These are phyloP conservation scores for Leptopilina myrica DNA, from an alignment of 2,888 invertebrate species.

Conservation along the genomic window DNA sequence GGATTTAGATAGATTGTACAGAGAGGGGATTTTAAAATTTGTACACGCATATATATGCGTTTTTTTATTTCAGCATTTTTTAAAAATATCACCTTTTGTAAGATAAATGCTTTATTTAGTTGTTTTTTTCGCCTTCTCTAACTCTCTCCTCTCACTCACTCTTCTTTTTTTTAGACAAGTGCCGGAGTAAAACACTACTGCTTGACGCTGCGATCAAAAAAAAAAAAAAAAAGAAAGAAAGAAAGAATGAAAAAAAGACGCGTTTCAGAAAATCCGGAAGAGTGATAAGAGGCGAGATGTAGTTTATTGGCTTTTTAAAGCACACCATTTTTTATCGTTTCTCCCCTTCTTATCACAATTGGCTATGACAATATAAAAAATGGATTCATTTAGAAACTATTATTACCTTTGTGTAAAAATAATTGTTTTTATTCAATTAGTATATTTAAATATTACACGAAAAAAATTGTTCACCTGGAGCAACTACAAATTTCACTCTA, in stretches of 20 bases:
- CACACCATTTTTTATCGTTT: background rate
- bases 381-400: conserved; percentile 7
- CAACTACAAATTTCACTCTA: no score
- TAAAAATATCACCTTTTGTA: conserved; percentile 21
- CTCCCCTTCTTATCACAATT: conserved; percentile 2
- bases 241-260: background rate
- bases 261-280: conserved; percentile 31
- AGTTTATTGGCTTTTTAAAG: conserved; percentile 31
- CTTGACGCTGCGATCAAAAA: conserved; percentile 20
- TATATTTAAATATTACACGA: no score
- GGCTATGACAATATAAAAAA: conserved; percentile 12
- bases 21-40: background rate
- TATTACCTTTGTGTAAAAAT: no score
- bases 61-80: conserved; percentile 6
- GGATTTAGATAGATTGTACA: conserved; percentile 15
- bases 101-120: conserved; percentile 38
- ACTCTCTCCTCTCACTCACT: no score
- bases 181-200: conserved; percentile 14
- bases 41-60: background rate
- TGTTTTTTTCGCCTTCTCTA: background rate
- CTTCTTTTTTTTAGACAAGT: background rate
- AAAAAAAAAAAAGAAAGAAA: no score
- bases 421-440: no score
- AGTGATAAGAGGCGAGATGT: conserved; percentile 30
- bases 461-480: no score